These are phyloP conservation scores for Podarcis lilfordi DNA, from an alignment of 2,797 vertebrate species.

Conservation along the genomic window DNA sequence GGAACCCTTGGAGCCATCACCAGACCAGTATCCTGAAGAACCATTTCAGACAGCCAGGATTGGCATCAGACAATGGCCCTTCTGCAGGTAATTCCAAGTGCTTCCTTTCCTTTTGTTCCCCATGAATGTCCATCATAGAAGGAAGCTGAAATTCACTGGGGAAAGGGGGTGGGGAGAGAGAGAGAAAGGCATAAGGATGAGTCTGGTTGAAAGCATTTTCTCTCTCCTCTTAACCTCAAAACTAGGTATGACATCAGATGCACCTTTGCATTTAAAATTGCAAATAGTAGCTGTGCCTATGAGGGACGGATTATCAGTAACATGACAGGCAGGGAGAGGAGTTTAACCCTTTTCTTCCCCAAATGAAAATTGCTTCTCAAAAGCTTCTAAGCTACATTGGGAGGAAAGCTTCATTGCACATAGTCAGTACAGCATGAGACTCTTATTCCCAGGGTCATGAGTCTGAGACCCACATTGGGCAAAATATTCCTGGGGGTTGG, in stretches of 20 bases:
- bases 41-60: constrained; percentile 60
- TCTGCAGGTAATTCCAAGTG: constrained; percentile 64
- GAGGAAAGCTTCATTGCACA: background rate
- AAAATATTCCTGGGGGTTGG: no score
- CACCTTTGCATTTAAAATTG: background rate
- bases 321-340: background rate
- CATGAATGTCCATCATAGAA: constrained; percentile 51
- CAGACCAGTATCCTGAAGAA: constrained; percentile 58
- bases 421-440: no score
- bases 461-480: no score
- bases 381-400: no score
- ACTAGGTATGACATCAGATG: no score
- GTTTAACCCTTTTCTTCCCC: background rate
- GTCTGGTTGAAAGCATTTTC: background rate
- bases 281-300: no score
- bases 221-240: background rate
- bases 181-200: background rate
- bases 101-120: constrained; percentile 49
- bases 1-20: constrained; percentile 47
- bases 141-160: constrained; percentile 58
- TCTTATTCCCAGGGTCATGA: no score
- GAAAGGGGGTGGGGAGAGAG: background rate
- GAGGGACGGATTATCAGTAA: background rate
- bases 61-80: constrained; percentile 31
- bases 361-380: background rate